Evolutionary conservation across 2,888 invertebrate genomes (phyloP).

Genomic region (Lobophora halterata): DNA sequence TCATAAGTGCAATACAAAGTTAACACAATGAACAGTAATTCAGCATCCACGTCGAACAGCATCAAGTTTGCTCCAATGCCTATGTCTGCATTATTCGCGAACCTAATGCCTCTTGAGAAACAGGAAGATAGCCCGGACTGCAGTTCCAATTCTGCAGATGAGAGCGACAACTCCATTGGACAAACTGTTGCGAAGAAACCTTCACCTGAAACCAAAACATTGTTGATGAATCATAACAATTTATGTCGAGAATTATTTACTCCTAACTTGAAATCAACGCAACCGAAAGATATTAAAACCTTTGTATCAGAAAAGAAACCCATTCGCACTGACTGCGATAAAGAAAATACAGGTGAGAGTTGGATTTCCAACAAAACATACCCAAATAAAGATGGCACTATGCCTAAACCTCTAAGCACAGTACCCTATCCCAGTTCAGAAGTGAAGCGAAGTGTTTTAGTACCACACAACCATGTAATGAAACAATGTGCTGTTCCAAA

Average conservation of each 20-base stretch:
- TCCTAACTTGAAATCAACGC: constrained; percentile 44
- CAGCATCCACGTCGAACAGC: constrained; percentile 65
- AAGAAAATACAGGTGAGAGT: constrained; percentile 52
- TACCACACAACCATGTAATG: constrained; percentile 42
- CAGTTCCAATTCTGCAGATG: constrained; percentile 57
- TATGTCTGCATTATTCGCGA: constrained; percentile 68
- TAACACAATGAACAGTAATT: constrained; percentile 55
- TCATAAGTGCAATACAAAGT: constrained; percentile 16
- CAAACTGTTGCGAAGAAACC: constrained; percentile 52
- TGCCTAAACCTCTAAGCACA: constrained; percentile 33
- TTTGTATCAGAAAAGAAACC: constrained; percentile 58
- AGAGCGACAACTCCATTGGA: constrained; percentile 58
- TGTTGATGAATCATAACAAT: constrained; percentile 9
- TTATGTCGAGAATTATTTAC: constrained; percentile 45
- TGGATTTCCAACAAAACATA: constrained; percentile 45
- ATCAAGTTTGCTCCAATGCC: constrained; percentile 72
- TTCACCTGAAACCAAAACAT: constrained; percentile 35
- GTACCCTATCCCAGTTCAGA: constrained; percentile 40
- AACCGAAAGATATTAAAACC: constrained; percentile 44
- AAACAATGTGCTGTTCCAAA: constrained; percentile 40
- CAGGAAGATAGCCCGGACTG: constrained; percentile 50
- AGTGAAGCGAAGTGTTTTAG: constrained; percentile 43
- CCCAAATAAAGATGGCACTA: constrained; percentile 45
- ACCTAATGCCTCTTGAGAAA: constrained; percentile 57
- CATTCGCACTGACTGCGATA: constrained; percentile 41